phyloP scores from a whole-genome alignment of 2,797 vertebrate genomes.

The Channallabes apus region DNA sequence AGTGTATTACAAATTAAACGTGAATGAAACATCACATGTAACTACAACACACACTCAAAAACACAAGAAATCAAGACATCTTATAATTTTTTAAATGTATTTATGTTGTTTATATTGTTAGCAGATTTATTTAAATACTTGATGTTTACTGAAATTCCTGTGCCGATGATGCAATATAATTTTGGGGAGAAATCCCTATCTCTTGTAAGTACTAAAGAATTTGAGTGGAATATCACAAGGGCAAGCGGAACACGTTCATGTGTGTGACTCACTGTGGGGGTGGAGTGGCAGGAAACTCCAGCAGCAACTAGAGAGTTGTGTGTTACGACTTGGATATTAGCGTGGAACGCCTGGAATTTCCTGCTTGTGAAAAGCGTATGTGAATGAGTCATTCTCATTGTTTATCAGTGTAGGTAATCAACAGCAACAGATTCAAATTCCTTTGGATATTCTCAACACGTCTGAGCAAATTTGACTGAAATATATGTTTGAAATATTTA shows the following conservation, averaged over 20 bases:
- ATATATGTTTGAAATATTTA: not conserved
- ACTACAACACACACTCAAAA: not conserved
- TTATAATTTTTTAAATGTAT: not conserved
- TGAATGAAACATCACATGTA: not conserved
- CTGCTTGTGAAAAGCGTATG: constrained; percentile 34
- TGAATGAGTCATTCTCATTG: constrained; percentile 10
- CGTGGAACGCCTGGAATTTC: constrained; percentile 70
- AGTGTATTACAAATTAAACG: not conserved
- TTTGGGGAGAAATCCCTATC: constrained; percentile 4
- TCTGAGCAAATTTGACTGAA: not conserved
- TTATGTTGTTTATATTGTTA: not conserved
- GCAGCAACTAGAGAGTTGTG: constrained; percentile 35
- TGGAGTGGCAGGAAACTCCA: constrained; percentile 45
- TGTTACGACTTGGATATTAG: constrained; percentile 60
- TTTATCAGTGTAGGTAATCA: not conserved
- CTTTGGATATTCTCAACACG: not conserved
- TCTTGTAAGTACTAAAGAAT: constrained; percentile 24
- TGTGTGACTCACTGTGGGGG: constrained; percentile 22
- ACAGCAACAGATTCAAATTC: not conserved
- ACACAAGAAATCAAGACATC: not conserved
- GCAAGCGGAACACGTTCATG: not conserved
- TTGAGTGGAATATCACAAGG: constrained; percentile 31
- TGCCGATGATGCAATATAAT: not conserved
- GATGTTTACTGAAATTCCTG: not conserved
- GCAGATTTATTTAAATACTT: not conserved